Evolutionary conservation across 2,113 vertebrate genomes (phyloP).

Genomic region (Proteles cristata): DNA sequence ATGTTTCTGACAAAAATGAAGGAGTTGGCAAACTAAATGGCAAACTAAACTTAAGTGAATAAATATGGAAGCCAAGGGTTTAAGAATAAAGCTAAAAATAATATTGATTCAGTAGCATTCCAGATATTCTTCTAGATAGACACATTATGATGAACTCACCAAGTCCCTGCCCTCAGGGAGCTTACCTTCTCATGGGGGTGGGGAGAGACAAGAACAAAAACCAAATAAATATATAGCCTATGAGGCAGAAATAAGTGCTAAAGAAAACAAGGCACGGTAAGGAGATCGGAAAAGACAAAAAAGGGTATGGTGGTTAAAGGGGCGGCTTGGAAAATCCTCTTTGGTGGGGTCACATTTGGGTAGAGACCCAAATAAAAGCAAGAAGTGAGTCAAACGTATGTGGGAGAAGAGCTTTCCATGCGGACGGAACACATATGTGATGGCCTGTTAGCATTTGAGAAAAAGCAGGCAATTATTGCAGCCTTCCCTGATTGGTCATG

Average conservation of each 20-base stretch:
- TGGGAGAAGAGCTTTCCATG: neutral
- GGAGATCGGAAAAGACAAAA: neutral
- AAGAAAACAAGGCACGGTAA: neutral
- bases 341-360: neutral
- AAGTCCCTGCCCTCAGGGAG: neutral
- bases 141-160: neutral
- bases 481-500: neutral
- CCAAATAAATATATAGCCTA: neutral
- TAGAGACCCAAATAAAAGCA: neutral
- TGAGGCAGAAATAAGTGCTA: neutral
- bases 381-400: neutral
- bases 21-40: neutral
- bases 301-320: neutral
- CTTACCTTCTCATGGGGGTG: neutral
- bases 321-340: neutral
- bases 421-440: neutral
- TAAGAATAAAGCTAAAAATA: neutral
- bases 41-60: neutral
- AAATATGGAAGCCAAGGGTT: neutral
- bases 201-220: neutral
- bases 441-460: neutral
- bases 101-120: neutral
- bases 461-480: neutral
- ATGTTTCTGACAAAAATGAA: neutral
- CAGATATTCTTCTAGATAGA: neutral